Conservation (phyloP, 2,113 vertebrate species). For the Oophaga pumilio region DNA sequence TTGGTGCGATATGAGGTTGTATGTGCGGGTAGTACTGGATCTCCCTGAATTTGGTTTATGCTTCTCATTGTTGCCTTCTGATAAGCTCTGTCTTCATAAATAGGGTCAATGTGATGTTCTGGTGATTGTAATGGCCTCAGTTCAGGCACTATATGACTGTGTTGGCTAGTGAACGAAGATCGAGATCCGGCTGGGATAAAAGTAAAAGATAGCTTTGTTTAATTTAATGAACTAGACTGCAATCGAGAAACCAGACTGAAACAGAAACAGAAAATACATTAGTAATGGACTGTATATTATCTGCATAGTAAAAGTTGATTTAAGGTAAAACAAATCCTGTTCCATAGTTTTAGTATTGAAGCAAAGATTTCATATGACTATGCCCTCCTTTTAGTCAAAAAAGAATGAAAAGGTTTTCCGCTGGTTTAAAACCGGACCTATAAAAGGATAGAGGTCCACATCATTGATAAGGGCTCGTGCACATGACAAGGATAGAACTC, state of each 20-base stretch:
- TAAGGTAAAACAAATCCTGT: too few species aligned
- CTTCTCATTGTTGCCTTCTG: slow-evolving; percentile 97
- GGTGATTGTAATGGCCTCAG: slow-evolving; percentile 93
- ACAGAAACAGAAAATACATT: too few species aligned
- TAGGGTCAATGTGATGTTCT: slow-evolving; percentile 95
- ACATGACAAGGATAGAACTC: too few species aligned
- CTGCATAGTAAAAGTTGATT: too few species aligned
- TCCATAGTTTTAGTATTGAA: too few species aligned
- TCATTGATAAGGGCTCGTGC: too few species aligned
- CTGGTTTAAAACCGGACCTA: too few species aligned
- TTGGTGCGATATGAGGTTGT: slow-evolving; percentile 90
- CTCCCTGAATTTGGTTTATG: slow-evolving; percentile 95
- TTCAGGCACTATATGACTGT: slow-evolving; percentile 92
- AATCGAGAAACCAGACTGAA: neutral
- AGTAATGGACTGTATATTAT: too few species aligned
- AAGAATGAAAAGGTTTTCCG: too few species aligned
- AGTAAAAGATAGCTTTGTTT: slow-evolving; percentile 29
- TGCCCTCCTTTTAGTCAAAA: too few species aligned
- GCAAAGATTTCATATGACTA: too few species aligned
- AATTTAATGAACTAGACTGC: neutral
- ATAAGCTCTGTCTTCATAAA: slow-evolving; percentile 96
- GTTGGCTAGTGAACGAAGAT: slow-evolving; percentile 93
- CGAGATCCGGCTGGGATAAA: slow-evolving; percentile 83
- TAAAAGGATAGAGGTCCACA: too few species aligned
- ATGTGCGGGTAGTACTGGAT: slow-evolving; percentile 81